Evolutionary conservation across 92 coral and sea anemone genomes (phyloP).

Genomic region (Phenganax stokvisi): DNA sequence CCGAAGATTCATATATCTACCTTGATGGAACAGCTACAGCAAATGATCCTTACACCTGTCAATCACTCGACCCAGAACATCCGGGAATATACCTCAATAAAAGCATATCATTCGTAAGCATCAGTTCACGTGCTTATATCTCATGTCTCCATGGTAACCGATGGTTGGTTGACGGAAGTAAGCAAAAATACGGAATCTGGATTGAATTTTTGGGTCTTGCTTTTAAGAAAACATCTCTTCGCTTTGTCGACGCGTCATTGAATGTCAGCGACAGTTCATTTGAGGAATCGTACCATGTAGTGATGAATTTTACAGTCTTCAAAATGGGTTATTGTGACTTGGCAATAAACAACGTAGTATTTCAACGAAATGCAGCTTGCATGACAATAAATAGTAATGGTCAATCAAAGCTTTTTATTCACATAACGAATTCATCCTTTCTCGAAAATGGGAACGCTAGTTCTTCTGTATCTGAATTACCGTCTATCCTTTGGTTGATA

Average conservation of each 20-base stretch:
- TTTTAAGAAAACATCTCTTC: slow-evolving; percentile 35
- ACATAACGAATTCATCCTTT: slow-evolving; percentile 35
- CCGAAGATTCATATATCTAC: slow-evolving; percentile 5
- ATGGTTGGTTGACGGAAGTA: slow-evolving; percentile 41
- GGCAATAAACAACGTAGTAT: slow-evolving; percentile 12
- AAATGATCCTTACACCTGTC: slow-evolving; percentile 22
- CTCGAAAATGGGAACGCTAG: slow-evolving; percentile 13
- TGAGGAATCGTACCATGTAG: background rate
- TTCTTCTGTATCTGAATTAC: background rate
- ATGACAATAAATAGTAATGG: slow-evolving; percentile 2
- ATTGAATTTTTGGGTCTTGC: slow-evolving; percentile 33
- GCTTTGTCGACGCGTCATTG: slow-evolving; percentile 33
- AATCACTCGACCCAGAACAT: slow-evolving; percentile 25
- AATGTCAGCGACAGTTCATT: slow-evolving; percentile 32
- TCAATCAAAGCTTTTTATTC: background rate
- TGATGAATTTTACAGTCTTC: slow-evolving; percentile 32
- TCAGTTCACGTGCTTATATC: slow-evolving; percentile 24
- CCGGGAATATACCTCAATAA: slow-evolving; percentile 35
- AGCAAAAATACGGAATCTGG: background rate
- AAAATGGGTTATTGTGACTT: background rate
- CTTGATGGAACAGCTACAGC: slow-evolving; percentile 31
- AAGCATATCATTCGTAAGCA: slow-evolving; percentile 19
- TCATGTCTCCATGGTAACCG: slow-evolving; percentile 7
- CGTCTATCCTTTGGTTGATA: slow-evolving; percentile 10
- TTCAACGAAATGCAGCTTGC: slow-evolving; percentile 37